A percentile compares a stretch with the other conserved stretches of the same genome.
These are phyloP conservation scores for Perca schrenkii DNA, from an alignment of 2,113 vertebrate genomes.

Conservation along the genomic window DNA sequence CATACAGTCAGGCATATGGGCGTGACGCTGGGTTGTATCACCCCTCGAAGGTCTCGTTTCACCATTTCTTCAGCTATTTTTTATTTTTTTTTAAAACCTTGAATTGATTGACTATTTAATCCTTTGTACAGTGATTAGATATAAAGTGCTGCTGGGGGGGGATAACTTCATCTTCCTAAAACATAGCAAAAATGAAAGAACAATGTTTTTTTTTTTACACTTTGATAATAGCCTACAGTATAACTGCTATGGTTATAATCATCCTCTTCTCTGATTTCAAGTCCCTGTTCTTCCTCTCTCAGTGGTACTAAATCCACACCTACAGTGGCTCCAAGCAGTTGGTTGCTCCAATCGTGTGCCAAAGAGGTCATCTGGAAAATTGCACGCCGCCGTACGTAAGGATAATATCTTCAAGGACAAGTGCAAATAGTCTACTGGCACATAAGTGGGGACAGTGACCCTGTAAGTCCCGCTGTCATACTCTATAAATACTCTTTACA, in stretches of 20 bases:
- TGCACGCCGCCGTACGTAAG: slow-evolving; percentile 94
- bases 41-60: slow-evolving; percentile 87
- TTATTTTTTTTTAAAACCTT: slow-evolving; percentile 64
- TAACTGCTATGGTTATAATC: slow-evolving; percentile 88
- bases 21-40: slow-evolving; percentile 83
- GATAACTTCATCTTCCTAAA: slow-evolving; percentile 93
- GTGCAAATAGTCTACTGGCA: slow-evolving; percentile 99
- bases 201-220: slow-evolving; percentile 78
- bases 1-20: slow-evolving; percentile 86
- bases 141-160: slow-evolving; percentile 99
- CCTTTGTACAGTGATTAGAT: slow-evolving; percentile 97
- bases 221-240: slow-evolving; percentile 80
- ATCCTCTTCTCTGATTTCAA: slow-evolving; percentile 84
- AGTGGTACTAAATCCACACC: slow-evolving; percentile 87
- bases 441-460: slow-evolving; percentile 99
- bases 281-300: slow-evolving; percentile 93
- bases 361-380: slow-evolving; percentile 92
- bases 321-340: slow-evolving; percentile 90
- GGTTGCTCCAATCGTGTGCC: slow-evolving; percentile 90
- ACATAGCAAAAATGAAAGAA: slow-evolving; percentile 93
- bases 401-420: slow-evolving; percentile 94
- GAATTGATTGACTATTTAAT: slow-evolving; percentile 85
- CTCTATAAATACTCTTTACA: slow-evolving; percentile 99
- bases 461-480: slow-evolving; percentile 99
- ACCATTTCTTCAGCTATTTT: slow-evolving; percentile 60